Evolutionary conservation across 1,140 invertebrate genomes (phyloP).

Genomic region (Brachionus sp.): DNA sequence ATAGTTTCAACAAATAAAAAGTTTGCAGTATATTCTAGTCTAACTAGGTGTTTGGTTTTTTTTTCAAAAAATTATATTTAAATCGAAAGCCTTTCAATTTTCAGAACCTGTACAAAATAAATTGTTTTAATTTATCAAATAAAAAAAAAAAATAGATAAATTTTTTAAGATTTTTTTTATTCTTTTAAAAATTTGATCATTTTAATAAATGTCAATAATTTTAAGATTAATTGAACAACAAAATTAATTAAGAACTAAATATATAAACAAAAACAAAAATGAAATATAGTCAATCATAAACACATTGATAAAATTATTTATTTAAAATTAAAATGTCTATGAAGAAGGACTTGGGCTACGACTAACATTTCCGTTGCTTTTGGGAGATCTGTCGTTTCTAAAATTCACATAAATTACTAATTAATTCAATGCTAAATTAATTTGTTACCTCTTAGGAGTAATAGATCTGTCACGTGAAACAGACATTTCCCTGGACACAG

Average conservation of each 20-base stretch:
- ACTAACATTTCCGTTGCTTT: slow-evolving; percentile 25
- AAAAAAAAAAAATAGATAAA: too few species aligned
- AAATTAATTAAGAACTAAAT: neutral
- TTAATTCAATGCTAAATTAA: neutral
- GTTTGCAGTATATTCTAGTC: too few species aligned
- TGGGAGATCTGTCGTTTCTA: slow-evolving; percentile 13
- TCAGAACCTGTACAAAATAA: too few species aligned
- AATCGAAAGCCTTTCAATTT: too few species aligned
- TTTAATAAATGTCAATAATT: neutral
- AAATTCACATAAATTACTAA: neutral
- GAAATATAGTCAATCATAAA: neutral
- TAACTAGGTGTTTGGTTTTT: too few species aligned
- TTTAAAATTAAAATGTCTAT: neutral
- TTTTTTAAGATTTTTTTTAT: too few species aligned
- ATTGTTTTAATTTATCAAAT: too few species aligned
- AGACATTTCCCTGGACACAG: neutral
- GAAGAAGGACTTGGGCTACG: slow-evolving; percentile 39
- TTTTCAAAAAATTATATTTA: too few species aligned
- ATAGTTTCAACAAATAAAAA: too few species aligned
- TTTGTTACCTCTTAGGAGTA: neutral
- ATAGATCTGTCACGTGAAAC: neutral
- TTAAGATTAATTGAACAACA: neutral
- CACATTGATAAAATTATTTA: neutral
- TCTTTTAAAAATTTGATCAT: too few species aligned
- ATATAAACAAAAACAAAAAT: neutral